These are phyloP conservation scores for Urophycis tenuis DNA, from an alignment of 2,797 vertebrate species.

Conservation along the genomic window DNA sequence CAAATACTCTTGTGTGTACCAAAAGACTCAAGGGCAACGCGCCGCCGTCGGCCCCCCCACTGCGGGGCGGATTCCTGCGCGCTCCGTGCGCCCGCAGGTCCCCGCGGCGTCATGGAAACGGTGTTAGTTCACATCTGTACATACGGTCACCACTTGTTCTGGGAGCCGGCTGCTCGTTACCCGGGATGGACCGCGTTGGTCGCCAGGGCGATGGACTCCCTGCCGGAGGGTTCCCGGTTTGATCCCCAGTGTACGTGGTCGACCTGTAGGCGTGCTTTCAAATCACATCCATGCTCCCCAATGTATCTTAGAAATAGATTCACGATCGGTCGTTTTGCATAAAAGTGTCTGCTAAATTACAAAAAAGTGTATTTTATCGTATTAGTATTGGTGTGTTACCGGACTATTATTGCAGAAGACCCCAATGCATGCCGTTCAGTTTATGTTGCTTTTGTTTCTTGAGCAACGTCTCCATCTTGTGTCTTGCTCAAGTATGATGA, in stretches of 20 bases:
- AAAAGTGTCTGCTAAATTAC: background rate
- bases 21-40: conserved; percentile 64
- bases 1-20: conserved; percentile 64
- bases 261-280: background rate
- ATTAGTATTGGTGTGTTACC: background rate
- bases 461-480: conserved; percentile 60
- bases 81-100: background rate
- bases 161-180: background rate
- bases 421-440: background rate
- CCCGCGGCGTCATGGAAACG: conserved; percentile 23
- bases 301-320: background rate
- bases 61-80: conserved; percentile 26
- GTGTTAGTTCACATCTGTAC: conserved; percentile 12
- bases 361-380: too few relatives aligned
- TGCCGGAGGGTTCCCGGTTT: background rate
- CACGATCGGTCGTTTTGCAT: background rate
- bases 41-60: conserved; percentile 59
- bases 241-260: background rate
- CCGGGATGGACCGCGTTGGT: background rate
- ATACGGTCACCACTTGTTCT: conserved; percentile 15
- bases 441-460: conserved; percentile 11
- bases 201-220: background rate
- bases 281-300: background rate
- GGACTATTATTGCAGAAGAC: background rate
- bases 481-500: conserved; percentile 21